A percentile compares a stretch with the other conserved stretches of the same genome.
phyloP scores from a whole-genome alignment of 30 jellyfish, hydroid and myxozoan species.

The Cassiopea andromeda region DNA sequence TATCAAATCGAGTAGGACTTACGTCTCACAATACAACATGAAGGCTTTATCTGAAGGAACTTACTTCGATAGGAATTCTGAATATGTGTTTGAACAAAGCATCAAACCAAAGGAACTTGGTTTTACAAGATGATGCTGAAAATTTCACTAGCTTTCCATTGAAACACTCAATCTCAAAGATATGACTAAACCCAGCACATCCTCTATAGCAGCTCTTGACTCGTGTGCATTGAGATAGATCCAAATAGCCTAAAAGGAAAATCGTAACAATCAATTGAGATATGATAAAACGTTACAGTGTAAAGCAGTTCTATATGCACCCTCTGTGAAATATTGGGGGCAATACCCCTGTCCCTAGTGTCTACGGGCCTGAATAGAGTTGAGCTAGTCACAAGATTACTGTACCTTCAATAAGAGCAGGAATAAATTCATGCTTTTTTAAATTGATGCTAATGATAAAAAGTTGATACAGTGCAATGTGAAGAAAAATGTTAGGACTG shows the following conservation, averaged over 20 bases:
- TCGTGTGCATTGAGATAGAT: conserved; percentile 15
- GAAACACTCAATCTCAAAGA: conserved; percentile 30
- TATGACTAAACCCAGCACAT: conserved; percentile 57
- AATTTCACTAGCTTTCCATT: conserved; percentile 42
- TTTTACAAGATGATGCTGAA: conserved; percentile 59
- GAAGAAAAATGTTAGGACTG: too few species aligned
- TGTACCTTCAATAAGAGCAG: too few species aligned
- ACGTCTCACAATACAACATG: neutral
- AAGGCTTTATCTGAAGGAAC: neutral
- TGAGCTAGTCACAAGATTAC: too few species aligned
- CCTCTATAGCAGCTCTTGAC: conserved; percentile 47
- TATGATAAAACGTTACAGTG: neutral
- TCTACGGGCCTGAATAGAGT: too few species aligned
- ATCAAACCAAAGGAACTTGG: conserved; percentile 51
- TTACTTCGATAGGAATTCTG: conserved; percentile 12
- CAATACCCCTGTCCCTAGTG: too few species aligned
- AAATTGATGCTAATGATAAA: too few species aligned
- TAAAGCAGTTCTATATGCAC: too few species aligned
- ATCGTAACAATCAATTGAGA: neutral
- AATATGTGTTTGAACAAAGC: conserved; percentile 15
- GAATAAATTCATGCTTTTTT: too few species aligned
- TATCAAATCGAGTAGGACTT: neutral
- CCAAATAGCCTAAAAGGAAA: conserved; percentile 21
- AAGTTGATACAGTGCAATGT: too few species aligned
- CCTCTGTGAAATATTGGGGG: too few species aligned